Evolutionary conservation across 2,888 invertebrate genomes (phyloP).

Genomic region (Drosophila rubida): DNA sequence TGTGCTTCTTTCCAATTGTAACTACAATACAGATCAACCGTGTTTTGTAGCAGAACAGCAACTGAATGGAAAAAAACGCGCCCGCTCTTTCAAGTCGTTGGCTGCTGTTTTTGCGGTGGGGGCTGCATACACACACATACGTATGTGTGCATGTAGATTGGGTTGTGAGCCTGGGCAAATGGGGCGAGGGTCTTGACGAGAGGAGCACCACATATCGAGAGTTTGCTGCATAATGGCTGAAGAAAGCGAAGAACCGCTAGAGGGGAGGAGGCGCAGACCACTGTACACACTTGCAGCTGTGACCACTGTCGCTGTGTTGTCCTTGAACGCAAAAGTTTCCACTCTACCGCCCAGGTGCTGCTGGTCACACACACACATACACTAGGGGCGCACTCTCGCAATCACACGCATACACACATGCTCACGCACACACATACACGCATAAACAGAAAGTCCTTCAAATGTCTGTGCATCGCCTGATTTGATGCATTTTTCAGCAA

Average conservation of each 20-base stretch:
- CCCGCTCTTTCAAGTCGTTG: slow-evolving; percentile 53
- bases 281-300: slow-evolving; percentile 61
- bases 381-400: slow-evolving; percentile 8
- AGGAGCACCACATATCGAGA: slow-evolving; percentile 45
- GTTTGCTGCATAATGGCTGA: slow-evolving; percentile 23
- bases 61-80: slow-evolving; percentile 42
- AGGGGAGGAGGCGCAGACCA: background rate
- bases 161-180: slow-evolving; percentile 46
- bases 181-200: slow-evolving; percentile 27
- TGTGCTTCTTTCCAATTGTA: slow-evolving; percentile 18
- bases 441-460: slow-evolving; percentile 59
- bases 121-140: background rate
- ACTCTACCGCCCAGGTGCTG: slow-evolving; percentile 69
- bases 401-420: background rate
- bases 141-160: background rate
- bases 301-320: slow-evolving; percentile 65
- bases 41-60: slow-evolving; percentile 20
- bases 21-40: slow-evolving; percentile 25
- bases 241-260: background rate
- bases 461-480: slow-evolving; percentile 30
- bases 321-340: slow-evolving; percentile 81
- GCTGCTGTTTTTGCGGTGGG: slow-evolving; percentile 4
- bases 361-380: slow-evolving; percentile 51
- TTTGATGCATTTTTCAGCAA: slow-evolving; percentile 10
- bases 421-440: slow-evolving; percentile 29